These are phyloP conservation scores for Coelopa frigida DNA, from an alignment of 1,140 invertebrate genomes.

Conservation along the genomic window DNA sequence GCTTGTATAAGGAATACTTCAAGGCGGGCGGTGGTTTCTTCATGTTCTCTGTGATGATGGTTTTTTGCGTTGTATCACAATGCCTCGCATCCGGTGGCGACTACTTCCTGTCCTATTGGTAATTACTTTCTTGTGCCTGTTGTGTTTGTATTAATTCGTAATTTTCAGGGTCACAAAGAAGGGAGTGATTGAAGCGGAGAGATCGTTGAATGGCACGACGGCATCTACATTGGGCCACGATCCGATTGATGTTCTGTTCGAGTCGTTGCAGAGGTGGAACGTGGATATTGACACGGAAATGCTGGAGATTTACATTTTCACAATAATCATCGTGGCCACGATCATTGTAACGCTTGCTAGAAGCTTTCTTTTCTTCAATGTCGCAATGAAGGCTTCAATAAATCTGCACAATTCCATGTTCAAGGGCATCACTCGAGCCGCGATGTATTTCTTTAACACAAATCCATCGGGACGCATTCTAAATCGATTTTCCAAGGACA, in stretches of 20 bases:
- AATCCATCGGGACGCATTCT: slow-evolving; percentile 70
- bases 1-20: slow-evolving; percentile 57
- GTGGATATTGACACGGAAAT: slow-evolving; percentile 26
- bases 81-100: slow-evolving; percentile 57
- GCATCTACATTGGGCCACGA: background rate
- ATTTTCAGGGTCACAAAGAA: slow-evolving; percentile 47
- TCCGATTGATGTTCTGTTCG: too few relatives aligned
- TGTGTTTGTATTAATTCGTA: background rate
- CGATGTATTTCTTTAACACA: slow-evolving; percentile 76
- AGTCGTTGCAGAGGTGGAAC: slow-evolving; percentile 23
- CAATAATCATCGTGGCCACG: slow-evolving; percentile 53
- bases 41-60: slow-evolving; percentile 42
- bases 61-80: slow-evolving; percentile 53
- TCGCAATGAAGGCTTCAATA: slow-evolving; percentile 66
- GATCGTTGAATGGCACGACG: background rate
- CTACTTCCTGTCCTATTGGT: slow-evolving; percentile 63
- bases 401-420: slow-evolving; percentile 77
- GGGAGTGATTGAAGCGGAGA: slow-evolving; percentile 12
- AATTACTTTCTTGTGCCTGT: slow-evolving; percentile 16
- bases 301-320: slow-evolving; percentile 44
- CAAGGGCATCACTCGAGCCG: slow-evolving; percentile 58
- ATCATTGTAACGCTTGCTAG: slow-evolving; percentile 53
- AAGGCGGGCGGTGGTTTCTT: slow-evolving; percentile 51
- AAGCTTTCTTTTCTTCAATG: slow-evolving; percentile 58
- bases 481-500: slow-evolving; percentile 79